Evolutionary conservation across 2,113 vertebrate species (phyloP).

Genomic region (Casuarius casuarius): DNA sequence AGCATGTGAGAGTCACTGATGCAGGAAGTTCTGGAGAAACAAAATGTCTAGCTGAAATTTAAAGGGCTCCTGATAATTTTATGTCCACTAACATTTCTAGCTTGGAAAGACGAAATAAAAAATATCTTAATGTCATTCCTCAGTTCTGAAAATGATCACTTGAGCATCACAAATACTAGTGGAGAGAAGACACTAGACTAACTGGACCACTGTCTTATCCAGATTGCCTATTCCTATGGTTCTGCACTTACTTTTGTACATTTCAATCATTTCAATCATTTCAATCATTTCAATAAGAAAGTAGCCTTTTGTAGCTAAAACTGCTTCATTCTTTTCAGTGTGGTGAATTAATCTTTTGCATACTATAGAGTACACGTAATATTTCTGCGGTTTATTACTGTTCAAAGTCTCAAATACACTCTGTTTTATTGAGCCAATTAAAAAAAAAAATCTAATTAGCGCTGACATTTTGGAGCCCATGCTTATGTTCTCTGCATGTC

Average conservation of each 20-base stretch:
- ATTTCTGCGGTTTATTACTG: not conserved
- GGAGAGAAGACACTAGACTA: not conserved
- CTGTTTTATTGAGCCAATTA: not conserved
- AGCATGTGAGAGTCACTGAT: not conserved
- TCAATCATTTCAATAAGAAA: not conserved
- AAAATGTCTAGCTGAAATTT: not conserved
- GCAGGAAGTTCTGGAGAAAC: constrained; percentile 30
- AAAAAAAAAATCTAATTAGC: not conserved
- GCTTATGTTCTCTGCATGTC: not conserved
- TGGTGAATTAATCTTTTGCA: not conserved
- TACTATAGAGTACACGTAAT: accelerated
- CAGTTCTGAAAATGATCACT: not conserved
- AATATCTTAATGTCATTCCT: not conserved
- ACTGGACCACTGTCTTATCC: not conserved
- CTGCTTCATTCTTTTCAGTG: not conserved
- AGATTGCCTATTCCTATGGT: not conserved
- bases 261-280: not conserved
- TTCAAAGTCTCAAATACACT: constrained; percentile 2
- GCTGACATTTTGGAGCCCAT: not conserved
- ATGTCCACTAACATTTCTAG: not conserved
- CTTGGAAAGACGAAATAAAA: not conserved
- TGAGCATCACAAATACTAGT: not conserved
- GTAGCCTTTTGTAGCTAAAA: not conserved
- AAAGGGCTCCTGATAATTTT: not conserved
- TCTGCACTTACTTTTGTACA: not conserved